Base-by-base conservation (phyloP, 2,797 vertebrate species). In the Pteronotus mesoamericanus region DNA sequence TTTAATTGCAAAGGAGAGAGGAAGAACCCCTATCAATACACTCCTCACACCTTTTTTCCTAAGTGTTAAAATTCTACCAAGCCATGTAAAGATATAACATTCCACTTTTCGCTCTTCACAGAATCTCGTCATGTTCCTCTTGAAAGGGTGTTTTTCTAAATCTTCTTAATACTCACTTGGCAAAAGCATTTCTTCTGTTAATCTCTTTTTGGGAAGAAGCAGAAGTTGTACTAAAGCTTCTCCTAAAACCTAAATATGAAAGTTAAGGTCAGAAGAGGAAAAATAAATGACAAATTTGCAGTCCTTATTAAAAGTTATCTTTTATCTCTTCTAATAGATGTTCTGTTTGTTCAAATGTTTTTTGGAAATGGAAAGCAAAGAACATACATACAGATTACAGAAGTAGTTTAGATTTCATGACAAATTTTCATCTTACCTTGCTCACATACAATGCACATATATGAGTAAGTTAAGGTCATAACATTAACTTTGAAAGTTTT, bases 191-290 rank as follows among this genome's bases (percentile, higher is more conserved):
- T 98, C 98, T 99, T 95, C 99, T 99, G 97, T 98, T 99, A 10
- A 98, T 98, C 96, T 99, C 99, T 97, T 99, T 99, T 5, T 98
- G 99, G 19, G 98, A 97, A 83, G 99, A 99, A 85, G 99, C 98
- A 9, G 99, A 99, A 29, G 99, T 99, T 32, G 99, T 99, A 98
- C 99, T 99, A 95, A 99, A 98, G 94, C 99, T 99, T 97, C 99
- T 99, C 61, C 99, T 99, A 95, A 99, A 99, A 97, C 99, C 99
- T 99, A 98, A 87, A 97, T 4, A 83, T 1, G 46, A 96, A 92
- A 96, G 96, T 83, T 57, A 69, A 86, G 46, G 44, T 94, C 34
- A 97, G 48, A 93, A 87, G 21, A 95, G 32, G 53, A 74, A 77
- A 90, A 94, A 77, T 6, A 88, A 69, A 48, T 14, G 51, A 86